Percentiles rank a stretch among this genome's conserved stretches.
phyloP scores from a whole-genome alignment of 2,113 vertebrate genomes.

The Anhinga anhinga region DNA sequence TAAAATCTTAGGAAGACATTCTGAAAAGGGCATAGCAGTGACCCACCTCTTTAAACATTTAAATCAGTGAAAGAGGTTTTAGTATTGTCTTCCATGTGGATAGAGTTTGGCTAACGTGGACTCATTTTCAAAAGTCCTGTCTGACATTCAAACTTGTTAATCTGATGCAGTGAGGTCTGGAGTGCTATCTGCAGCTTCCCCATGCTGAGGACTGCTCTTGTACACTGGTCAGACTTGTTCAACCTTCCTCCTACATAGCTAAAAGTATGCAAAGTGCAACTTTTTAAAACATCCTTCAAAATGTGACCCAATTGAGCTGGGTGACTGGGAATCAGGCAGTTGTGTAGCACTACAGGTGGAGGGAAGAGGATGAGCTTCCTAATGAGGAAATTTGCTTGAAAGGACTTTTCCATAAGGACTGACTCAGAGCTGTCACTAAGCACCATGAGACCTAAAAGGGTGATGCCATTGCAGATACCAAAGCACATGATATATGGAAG shows the following conservation, averaged over 20 bases:
- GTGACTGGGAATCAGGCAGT: not conserved
- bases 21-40: not conserved
- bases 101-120: not conserved
- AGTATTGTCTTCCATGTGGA: not conserved
- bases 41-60: not conserved
- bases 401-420: not conserved
- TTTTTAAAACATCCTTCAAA: not conserved
- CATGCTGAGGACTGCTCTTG: not conserved
- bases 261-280: not conserved
- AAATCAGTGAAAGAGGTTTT: not conserved
- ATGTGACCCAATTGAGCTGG: not conserved
- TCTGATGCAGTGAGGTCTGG: not conserved
- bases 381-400: not conserved
- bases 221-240: not conserved
- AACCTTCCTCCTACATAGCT: not conserved
- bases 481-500: not conserved
- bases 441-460: not conserved
- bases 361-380: not conserved
- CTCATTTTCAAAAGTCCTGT: not conserved
- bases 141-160: not conserved
- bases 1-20: not conserved
- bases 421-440: not conserved
- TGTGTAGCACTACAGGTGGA: not conserved
- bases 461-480: not conserved
- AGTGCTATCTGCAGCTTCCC: not conserved